Percentiles rank a stretch among this genome's conserved stretches.
These are phyloP conservation scores for Aulostomus chinensis DNA, from an alignment of 2,797 vertebrate species.

Conservation along the genomic window DNA sequence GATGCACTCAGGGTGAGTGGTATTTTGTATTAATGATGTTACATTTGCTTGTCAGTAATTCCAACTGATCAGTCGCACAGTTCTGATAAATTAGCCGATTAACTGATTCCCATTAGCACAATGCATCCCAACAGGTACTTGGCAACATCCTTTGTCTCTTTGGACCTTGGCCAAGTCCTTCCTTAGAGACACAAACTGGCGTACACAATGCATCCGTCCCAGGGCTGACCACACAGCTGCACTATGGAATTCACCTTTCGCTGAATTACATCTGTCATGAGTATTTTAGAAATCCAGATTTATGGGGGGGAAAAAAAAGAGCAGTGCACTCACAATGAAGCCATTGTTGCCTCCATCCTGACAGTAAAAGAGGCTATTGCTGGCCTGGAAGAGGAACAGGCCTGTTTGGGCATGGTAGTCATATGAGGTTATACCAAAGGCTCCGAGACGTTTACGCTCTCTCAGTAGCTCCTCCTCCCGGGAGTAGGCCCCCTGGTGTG, in stretches of 20 bases:
- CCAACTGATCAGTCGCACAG: no score
- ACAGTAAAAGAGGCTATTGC: constrained; percentile 97
- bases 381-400: constrained; percentile 98
- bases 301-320: neutral
- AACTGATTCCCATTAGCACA: neutral
- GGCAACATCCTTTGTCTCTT: neutral
- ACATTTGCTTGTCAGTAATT: no score
- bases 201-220: neutral
- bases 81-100: neutral
- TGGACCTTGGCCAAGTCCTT: neutral
- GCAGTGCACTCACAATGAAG: constrained; percentile 89
- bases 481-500: constrained; percentile 94
- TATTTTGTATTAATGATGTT: no score
- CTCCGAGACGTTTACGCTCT: constrained; percentile 93
- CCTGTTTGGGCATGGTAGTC: constrained; percentile 94
- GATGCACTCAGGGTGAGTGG: no score
- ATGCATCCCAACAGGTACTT: neutral
- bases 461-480: constrained; percentile 94
- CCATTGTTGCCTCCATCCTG: constrained; percentile 93
- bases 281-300: neutral
- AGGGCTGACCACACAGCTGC: neutral
- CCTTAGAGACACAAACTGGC: no score
- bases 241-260: neutral
- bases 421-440: constrained; percentile 96
- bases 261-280: neutral